These are phyloP conservation scores for Tholera decimalis DNA, from an alignment of 2,888 invertebrate genomes.

Conservation along the genomic window DNA sequence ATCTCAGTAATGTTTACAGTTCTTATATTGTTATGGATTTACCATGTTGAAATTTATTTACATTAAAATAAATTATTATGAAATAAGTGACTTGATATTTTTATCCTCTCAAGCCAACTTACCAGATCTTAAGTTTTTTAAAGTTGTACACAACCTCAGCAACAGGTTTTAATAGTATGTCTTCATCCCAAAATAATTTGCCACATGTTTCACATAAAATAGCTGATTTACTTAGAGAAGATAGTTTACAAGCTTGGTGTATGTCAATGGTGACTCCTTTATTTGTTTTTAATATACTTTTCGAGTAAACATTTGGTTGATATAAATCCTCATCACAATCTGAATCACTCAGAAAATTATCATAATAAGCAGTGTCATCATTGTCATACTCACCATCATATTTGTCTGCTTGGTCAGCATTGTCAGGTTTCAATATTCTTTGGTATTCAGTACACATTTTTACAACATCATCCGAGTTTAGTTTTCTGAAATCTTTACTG, in stretches of 20 bases:
- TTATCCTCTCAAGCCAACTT: slow-evolving; percentile 57
- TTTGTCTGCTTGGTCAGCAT: slow-evolving; percentile 40
- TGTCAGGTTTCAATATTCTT: slow-evolving; percentile 48
- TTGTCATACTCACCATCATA: slow-evolving; percentile 69
- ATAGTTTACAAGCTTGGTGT: slow-evolving; percentile 84
- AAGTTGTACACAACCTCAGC: slow-evolving; percentile 72
- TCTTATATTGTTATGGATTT: slow-evolving; percentile 19
- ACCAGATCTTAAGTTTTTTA: slow-evolving; percentile 68
- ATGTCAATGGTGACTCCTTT: slow-evolving; percentile 91
- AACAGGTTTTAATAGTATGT: slow-evolving; percentile 76
- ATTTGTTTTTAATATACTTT: slow-evolving; percentile 85
- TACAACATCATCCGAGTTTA: slow-evolving; percentile 75
- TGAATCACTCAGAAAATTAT: slow-evolving; percentile 84
- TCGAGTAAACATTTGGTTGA: slow-evolving; percentile 67
- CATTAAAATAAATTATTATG: slow-evolving; percentile 60
- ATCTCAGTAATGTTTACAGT: slow-evolving; percentile 26
- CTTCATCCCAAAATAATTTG: slow-evolving; percentile 94
- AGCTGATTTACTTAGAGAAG: slow-evolving; percentile 89
- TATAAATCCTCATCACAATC: slow-evolving; percentile 82
- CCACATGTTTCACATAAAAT: slow-evolving; percentile 94
- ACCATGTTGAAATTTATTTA: slow-evolving; percentile 39
- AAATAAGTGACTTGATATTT: slow-evolving; percentile 39
- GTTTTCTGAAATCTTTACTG: slow-evolving; percentile 74
- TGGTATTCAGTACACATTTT: slow-evolving; percentile 76
- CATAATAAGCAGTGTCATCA: slow-evolving; percentile 76